Evolutionary conservation across 2,113 vertebrate species (phyloP).

Genomic region (Pelvicachromis taeniatus): DNA sequence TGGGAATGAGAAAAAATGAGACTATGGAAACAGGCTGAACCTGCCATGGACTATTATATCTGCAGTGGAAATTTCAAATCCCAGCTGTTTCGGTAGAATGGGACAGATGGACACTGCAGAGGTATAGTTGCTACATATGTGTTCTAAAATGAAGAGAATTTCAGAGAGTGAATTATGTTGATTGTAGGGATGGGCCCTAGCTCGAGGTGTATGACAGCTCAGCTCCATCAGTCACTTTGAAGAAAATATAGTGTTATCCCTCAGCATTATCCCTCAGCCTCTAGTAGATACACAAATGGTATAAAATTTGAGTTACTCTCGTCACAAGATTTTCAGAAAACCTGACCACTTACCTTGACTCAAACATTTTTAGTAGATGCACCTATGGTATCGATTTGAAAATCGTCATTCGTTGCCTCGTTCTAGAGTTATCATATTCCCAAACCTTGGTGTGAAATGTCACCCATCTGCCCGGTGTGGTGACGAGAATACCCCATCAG

Average conservation of each 20-base stretch:
- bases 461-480: neutral
- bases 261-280: neutral
- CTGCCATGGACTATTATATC: neutral
- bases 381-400: neutral
- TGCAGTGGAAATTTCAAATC: neutral
- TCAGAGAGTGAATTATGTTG: neutral
- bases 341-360: neutral
- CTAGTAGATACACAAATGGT: neutral
- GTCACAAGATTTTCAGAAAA: neutral
- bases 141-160: neutral
- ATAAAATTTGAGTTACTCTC: neutral
- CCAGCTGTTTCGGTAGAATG: neutral
- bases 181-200: neutral
- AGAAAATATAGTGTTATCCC: neutral
- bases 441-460: neutral
- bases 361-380: neutral
- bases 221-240: neutral
- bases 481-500: neutral
- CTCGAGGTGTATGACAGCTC: neutral
- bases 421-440: neutral
- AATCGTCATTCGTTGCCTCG: neutral
- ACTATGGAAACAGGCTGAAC: neutral
- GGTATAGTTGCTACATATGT: neutral
- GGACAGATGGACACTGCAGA: neutral
- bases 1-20: neutral